These are phyloP conservation scores for Mongoloraphidia duomilia DNA, from an alignment of 2,888 invertebrate genomes.

Conservation along the genomic window DNA sequence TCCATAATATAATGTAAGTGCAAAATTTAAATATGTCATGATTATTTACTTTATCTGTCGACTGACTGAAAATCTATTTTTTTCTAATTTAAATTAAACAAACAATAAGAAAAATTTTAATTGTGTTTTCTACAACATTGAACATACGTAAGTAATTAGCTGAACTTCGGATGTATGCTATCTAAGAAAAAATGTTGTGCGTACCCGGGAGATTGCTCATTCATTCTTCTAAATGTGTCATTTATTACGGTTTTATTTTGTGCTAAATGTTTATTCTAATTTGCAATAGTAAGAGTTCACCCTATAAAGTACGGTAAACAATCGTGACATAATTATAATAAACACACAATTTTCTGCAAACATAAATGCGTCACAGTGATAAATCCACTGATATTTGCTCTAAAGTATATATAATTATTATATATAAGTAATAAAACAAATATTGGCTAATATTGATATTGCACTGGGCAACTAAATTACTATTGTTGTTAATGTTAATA, in stretches of 20 bases:
- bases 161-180: too few species aligned
- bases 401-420: constrained; percentile 13
- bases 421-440: constrained; percentile 4
- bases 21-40: too few species aligned
- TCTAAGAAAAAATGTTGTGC: too few species aligned
- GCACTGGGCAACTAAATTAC: constrained; percentile 16
- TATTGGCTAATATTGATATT: constrained; percentile 9
- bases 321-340: constrained; percentile 1
- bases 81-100: too few species aligned
- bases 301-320: background rate
- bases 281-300: background rate
- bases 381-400: constrained; percentile 17
- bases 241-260: background rate
- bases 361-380: constrained; percentile 19
- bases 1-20: too few species aligned
- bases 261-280: background rate
- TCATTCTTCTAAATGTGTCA: too few species aligned
- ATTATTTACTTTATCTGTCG: too few species aligned
- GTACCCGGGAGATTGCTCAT: too few species aligned
- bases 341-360: background rate
- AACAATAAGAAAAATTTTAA: too few species aligned
- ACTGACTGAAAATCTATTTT: too few species aligned
- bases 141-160: too few species aligned
- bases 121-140: too few species aligned
- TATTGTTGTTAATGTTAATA: constrained; percentile 56